A percentile compares a stretch with the other conserved stretches of the same genome.
phyloP scores from a whole-genome alignment of 2,113 vertebrate species.

The Addax nasomaculatus region DNA sequence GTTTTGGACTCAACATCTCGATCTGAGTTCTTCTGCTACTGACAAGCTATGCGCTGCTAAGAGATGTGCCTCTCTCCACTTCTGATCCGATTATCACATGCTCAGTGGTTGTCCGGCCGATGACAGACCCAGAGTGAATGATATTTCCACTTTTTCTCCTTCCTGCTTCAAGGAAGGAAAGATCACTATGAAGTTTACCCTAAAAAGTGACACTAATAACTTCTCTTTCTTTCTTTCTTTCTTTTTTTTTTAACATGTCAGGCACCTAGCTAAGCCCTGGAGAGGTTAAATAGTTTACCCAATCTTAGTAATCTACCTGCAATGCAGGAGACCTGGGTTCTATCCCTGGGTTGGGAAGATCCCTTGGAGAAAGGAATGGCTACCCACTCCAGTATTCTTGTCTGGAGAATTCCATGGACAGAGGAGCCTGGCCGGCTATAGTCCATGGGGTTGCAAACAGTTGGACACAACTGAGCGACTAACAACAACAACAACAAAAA shows the following conservation, averaged over 20 bases:
- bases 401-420: not conserved
- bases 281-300: not conserved
- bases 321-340: not conserved
- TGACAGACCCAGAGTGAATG: not conserved
- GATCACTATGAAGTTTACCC: not conserved
- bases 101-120: rapidly evolving
- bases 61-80: not conserved
- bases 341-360: not conserved
- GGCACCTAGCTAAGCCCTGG: not conserved
- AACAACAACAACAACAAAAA: not conserved
- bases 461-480: not conserved
- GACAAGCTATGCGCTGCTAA: not conserved
- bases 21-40: not conserved
- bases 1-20: not conserved
- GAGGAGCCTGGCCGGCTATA: not conserved
- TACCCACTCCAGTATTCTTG: not conserved
- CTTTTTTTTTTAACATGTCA: not conserved
- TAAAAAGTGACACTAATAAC: not conserved
- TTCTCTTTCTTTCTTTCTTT: not conserved
- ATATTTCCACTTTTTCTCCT: not conserved
- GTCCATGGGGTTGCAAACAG: not conserved
- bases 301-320: not conserved
- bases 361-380: not conserved
- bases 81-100: rapidly evolving
- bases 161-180: not conserved